Percentiles rank a stretch among this genome's conserved stretches.
Evolutionary conservation across 2,888 invertebrate genomes (phyloP).

Genomic region (Plutella xylostella): DNA sequence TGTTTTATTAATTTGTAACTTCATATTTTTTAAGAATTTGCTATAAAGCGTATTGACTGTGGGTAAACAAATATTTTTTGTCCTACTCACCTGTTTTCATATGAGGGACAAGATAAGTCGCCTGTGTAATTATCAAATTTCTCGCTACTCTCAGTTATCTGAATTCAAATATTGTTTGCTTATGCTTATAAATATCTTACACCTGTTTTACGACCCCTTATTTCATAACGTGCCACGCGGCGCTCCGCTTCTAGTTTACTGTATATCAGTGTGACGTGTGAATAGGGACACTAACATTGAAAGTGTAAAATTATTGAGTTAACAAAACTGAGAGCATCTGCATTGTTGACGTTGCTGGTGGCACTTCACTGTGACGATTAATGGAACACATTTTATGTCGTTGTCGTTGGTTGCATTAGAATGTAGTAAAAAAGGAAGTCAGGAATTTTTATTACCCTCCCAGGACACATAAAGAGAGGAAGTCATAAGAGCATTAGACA

Average conservation of each 20-base stretch:
- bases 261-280: slow-evolving; percentile 25
- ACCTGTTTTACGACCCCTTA: slow-evolving; percentile 33
- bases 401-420: slow-evolving; percentile 35
- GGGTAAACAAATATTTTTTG: too few relatives aligned
- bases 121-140: slow-evolving; percentile 60
- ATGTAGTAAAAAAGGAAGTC: slow-evolving; percentile 41
- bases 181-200: too few relatives aligned
- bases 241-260: slow-evolving; percentile 20
- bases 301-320: slow-evolving; percentile 25
- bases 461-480: too few relatives aligned
- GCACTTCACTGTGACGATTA: slow-evolving; percentile 35
- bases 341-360: slow-evolving; percentile 34
- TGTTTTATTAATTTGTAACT: too few relatives aligned
- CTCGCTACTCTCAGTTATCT: slow-evolving; percentile 53
- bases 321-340: slow-evolving; percentile 23
- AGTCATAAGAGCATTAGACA: slow-evolving; percentile 9
- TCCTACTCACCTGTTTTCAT: neutral
- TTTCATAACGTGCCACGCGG: slow-evolving; percentile 37
- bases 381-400: slow-evolving; percentile 33
- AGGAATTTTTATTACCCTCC: slow-evolving; percentile 53
- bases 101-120: slow-evolving; percentile 50
- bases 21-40: too few relatives aligned
- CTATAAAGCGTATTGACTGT: too few relatives aligned
- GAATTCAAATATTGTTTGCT: slow-evolving; percentile 53
- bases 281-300: slow-evolving; percentile 27